Evolutionary conservation across 2,888 invertebrate species (phyloP).

Genomic region (Eupithecia subfuscata): DNA sequence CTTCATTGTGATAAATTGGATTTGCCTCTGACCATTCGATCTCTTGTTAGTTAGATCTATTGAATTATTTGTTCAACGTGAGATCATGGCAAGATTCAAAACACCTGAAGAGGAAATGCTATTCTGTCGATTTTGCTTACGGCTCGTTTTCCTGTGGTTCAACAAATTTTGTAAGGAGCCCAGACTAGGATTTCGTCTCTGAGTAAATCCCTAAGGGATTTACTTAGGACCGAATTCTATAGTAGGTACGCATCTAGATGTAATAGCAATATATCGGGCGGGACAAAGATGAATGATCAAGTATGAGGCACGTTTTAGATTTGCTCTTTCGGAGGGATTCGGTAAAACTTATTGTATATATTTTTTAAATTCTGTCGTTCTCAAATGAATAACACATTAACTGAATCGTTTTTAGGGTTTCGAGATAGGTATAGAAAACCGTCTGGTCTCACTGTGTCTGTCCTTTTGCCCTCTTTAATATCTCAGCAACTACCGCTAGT

Average conservation of each 20-base stretch:
- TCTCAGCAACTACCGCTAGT: too few species aligned
- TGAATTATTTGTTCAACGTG: neutral
- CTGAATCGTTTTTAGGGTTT: neutral
- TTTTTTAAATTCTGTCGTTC: neutral
- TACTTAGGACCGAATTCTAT: neutral
- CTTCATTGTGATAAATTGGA: neutral
- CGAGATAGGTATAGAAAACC: too few species aligned
- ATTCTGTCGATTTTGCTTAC: neutral
- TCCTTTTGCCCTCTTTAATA: too few species aligned
- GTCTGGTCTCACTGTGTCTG: too few species aligned
- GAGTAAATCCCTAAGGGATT: neutral
- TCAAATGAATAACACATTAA: neutral
- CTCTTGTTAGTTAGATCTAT: neutral
- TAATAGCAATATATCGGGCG: neutral
- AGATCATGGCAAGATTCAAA: neutral
- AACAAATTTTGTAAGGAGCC: neutral
- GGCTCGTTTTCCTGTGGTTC: neutral
- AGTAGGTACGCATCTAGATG: neutral
- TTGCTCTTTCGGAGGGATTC: neutral
- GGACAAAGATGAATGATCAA: neutral
- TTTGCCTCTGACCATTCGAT: neutral
- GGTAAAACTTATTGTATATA: neutral
- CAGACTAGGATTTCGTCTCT: neutral
- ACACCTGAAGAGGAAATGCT: neutral
- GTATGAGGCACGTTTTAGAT: neutral